These are phyloP conservation scores for Aythya baeri DNA, from an alignment of 2,113 vertebrate species.

Conservation along the genomic window DNA sequence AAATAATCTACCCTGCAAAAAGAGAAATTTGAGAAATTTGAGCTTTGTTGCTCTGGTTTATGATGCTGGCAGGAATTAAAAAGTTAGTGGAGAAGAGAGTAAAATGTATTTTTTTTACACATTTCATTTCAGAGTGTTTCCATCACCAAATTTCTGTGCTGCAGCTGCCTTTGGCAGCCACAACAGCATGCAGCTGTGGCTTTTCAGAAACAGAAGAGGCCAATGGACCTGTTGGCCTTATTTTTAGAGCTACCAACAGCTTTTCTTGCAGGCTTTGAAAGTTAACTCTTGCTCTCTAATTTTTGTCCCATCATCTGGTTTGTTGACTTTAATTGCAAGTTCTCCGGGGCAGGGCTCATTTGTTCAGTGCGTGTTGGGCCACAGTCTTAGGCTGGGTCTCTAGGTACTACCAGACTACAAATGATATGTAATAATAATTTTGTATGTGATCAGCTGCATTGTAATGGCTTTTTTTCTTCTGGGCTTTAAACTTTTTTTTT, in stretches of 20 bases:
- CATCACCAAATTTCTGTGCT: neutral
- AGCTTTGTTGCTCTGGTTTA: neutral
- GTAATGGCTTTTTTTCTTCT: slow-evolving; percentile 51
- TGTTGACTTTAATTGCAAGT: neutral
- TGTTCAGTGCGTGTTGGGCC: neutral
- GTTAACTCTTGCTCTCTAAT: neutral
- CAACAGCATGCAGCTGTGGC: neutral
- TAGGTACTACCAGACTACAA: neutral
- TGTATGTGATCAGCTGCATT: slow-evolving; percentile 21
- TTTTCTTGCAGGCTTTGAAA: neutral
- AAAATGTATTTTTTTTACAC: neutral
- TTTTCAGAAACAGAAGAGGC: neutral
- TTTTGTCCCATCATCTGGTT: neutral
- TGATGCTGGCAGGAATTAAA: neutral
- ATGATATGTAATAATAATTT: neutral
- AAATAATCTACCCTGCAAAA: neutral
- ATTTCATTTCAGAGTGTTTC: neutral
- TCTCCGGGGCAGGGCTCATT: neutral
- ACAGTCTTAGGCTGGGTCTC: neutral
- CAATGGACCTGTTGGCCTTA: neutral
- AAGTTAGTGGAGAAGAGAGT: neutral
- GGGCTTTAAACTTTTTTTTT: slow-evolving; percentile 30
- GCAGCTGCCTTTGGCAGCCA: neutral
- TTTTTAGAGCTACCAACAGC: neutral
- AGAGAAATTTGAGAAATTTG: neutral